Conservation (phyloP, 2,113 vertebrate species). For the Maccullochella peelii region DNA sequence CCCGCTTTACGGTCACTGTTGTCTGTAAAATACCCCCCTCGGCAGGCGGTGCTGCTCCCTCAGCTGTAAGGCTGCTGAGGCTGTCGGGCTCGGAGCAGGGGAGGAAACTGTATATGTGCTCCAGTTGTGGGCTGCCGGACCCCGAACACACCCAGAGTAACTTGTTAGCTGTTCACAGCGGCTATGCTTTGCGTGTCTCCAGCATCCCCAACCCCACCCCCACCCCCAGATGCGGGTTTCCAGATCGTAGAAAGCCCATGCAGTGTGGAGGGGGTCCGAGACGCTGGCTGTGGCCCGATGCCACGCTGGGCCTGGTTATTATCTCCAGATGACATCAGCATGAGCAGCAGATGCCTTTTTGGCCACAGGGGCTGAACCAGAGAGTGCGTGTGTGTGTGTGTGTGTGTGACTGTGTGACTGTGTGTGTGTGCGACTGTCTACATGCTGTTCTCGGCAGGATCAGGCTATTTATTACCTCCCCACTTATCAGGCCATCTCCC, state of each 20-base stretch:
- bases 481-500: constrained; percentile 70
- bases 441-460: constrained; percentile 59
- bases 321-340: constrained; percentile 85
- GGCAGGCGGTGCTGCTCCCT: constrained; percentile 21
- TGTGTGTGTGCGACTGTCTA: constrained; percentile 1
- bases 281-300: constrained; percentile 68
- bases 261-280: constrained; percentile 56
- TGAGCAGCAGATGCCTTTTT: constrained; percentile 83
- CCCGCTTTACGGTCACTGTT: not conserved
- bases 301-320: constrained; percentile 81
- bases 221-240: constrained; percentile 54
- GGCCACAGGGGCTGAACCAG: constrained; percentile 67
- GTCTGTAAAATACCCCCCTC: constrained; percentile 16
- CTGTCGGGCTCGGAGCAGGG: constrained; percentile 6
- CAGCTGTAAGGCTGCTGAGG: constrained; percentile 7
- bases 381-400: not conserved
- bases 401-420: not conserved
- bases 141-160: constrained; percentile 20
- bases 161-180: constrained; percentile 44
- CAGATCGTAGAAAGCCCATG: constrained; percentile 64
- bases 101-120: constrained; percentile 27
- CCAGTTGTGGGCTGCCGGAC: constrained; percentile 36
- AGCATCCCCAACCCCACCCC: not conserved
- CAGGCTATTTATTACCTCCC: constrained; percentile 77
- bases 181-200: constrained; percentile 34